phyloP scores from a whole-genome alignment of 2,797 vertebrate genomes.

The Spondyliosoma cantharus region DNA sequence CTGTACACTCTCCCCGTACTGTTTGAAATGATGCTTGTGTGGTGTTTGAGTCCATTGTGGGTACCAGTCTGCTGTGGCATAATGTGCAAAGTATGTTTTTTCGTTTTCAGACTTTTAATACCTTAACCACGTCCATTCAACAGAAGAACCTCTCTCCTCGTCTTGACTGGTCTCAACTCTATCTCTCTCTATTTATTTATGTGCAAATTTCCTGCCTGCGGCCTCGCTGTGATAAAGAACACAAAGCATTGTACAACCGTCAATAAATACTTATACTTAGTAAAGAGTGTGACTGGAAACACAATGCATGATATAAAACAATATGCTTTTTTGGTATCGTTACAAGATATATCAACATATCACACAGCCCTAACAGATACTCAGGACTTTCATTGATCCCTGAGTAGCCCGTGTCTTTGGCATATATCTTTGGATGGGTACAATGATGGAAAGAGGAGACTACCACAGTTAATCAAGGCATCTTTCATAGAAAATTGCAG shows the following conservation, averaged over 20 bases:
- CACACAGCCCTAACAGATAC: conserved; percentile 64
- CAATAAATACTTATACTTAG: too few species aligned
- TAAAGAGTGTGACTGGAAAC: too few species aligned
- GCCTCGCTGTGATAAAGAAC: too few species aligned
- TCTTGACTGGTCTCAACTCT: too few species aligned
- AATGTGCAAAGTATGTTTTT: neutral
- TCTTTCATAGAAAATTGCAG: conserved; percentile 64
- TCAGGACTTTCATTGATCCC: conserved; percentile 83
- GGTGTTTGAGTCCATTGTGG: neutral
- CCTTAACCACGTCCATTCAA: too few species aligned
- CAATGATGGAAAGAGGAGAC: conserved; percentile 70
- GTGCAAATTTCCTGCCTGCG: too few species aligned
- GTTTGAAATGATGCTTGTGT: neutral
- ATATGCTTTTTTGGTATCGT: too few species aligned
- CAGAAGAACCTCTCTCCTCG: too few species aligned
- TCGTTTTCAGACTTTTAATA: neutral
- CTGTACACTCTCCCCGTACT: neutral
- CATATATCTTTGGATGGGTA: conserved; percentile 73
- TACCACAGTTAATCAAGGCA: conserved; percentile 67
- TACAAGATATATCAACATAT: too few species aligned
- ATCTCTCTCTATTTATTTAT: too few species aligned
- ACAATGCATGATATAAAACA: too few species aligned
- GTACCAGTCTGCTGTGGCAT: neutral
- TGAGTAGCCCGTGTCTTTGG: conserved; percentile 76
- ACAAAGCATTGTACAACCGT: too few species aligned